Evolutionary conservation across 2,888 invertebrate genomes (phyloP).

Genomic region (Busseola fusca): DNA sequence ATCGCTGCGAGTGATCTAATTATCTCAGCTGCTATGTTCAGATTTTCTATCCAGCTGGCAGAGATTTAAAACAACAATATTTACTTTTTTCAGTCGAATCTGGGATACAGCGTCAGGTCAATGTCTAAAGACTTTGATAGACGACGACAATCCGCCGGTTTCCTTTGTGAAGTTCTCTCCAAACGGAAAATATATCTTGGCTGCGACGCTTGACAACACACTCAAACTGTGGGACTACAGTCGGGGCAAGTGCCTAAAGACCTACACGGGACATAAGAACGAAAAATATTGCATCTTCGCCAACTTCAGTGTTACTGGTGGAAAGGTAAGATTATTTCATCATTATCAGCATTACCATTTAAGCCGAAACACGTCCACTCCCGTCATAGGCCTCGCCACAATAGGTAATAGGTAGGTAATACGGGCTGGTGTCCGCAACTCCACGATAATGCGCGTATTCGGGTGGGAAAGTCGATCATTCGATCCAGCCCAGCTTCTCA

Average conservation of each 20-base stretch:
- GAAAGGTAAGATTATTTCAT: constrained; percentile 92
- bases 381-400: not conserved
- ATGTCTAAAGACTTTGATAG: constrained; percentile 99
- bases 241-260: constrained; percentile 99
- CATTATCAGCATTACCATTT: not conserved
- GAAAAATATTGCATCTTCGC: constrained; percentile 99
- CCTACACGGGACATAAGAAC: constrained; percentile 99
- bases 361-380: not conserved
- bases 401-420: too few species aligned
- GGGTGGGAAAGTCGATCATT: too few species aligned
- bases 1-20: too few species aligned
- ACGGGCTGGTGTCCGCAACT: too few species aligned
- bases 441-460: too few species aligned
- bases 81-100: constrained; percentile 93
- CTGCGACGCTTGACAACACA: constrained; percentile 99
- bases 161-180: constrained; percentile 99
- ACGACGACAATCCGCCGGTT: constrained; percentile 99
- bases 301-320: constrained; percentile 99
- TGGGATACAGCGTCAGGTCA: constrained; percentile 99
- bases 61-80: not conserved
- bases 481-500: too few species aligned
- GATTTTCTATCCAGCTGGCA: too few species aligned
- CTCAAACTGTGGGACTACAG: constrained; percentile 99
- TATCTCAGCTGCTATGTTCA: not conserved
- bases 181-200: constrained; percentile 99